Base-by-base conservation (phyloP, 2,888 invertebrate genomes). In the Euzophera pinguis region DNA sequence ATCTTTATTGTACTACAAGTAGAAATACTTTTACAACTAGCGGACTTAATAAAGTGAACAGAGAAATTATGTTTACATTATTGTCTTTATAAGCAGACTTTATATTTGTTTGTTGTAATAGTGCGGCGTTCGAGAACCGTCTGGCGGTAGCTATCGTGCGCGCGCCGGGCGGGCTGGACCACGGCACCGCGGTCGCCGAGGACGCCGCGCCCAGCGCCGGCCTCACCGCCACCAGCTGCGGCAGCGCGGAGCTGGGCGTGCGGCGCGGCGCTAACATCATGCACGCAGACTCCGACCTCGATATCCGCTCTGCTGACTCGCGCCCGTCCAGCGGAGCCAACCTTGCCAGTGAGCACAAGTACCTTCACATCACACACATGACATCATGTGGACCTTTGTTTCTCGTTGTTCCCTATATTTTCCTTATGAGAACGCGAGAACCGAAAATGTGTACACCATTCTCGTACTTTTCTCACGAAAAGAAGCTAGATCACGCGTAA, bases 71-170 rank as follows among this genome's bases (percentile, higher is more conserved):
- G 29, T 29, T 29, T 29, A 29, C 7, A 29, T 7, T 4, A 29
- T 29, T n/a, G n/a, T n/a, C n/a, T 29, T 29, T 6, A 29, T 6
- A 29, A 29, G 29, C 29, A 4, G 7, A 29, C 4, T 29, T 6
- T 6, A 29, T 32, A 32, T 9, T 9, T 32, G 7, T 1, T 55
- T 54, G 56, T 52, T 67, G 77, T 39, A 9, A 8, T 71, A 95
- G 98, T 78, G 95, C 97, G 64, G 97, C 98, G 0, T 98, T 99
- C 81, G 98, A 99, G 70, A 94, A 96, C 71, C 95, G 97, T 47
- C 91, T 98, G 69, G 96, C 98, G 0, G 96, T 99, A 3, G 96
- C 96, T 0, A 96, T 99, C 60, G 84, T 99, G 6, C 93, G 98
- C 17, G 91, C 98, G 27, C 91, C 94, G 0, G 95, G 95, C 63